Conservation (phyloP, 2,888 invertebrate species). For the Polia nebulosa region DNA sequence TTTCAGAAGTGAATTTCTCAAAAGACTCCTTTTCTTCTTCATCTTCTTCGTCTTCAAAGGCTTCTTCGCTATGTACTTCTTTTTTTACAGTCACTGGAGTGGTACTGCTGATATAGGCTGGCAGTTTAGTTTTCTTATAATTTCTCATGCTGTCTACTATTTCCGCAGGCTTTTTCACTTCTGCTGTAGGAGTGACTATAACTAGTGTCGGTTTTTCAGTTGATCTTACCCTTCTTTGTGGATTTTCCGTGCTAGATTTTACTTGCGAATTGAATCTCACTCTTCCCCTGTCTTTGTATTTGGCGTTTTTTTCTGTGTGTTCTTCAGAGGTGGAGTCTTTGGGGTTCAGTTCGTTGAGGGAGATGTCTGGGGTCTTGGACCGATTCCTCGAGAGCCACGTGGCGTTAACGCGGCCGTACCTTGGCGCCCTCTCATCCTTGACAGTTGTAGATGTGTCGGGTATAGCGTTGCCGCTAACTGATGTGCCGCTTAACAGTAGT, state of each 20-base stretch:
- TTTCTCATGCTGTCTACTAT: slow-evolving; percentile 84
- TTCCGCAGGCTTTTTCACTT: slow-evolving; percentile 82
- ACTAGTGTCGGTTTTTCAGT: slow-evolving; percentile 77
- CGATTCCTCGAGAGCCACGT: slow-evolving; percentile 75
- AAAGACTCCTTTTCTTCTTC: slow-evolving; percentile 79
- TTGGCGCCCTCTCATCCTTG: slow-evolving; percentile 76
- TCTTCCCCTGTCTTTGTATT: slow-evolving; percentile 88
- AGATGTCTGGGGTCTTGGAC: slow-evolving; percentile 80
- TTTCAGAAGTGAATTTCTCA: slow-evolving; percentile 88
- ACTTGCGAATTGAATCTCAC: slow-evolving; percentile 77
- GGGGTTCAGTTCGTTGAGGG: slow-evolving; percentile 84
- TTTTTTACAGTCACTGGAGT: slow-evolving; percentile 70
- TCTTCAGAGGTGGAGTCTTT: slow-evolving; percentile 86
- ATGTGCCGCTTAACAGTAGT: slow-evolving; percentile 85
- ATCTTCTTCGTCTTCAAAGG: slow-evolving; percentile 78
- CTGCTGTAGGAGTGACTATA: slow-evolving; percentile 86
- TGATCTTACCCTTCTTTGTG: slow-evolving; percentile 73
- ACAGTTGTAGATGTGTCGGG: slow-evolving; percentile 79
- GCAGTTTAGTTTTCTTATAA: slow-evolving; percentile 84
- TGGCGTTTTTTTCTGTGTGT: slow-evolving; percentile 86
- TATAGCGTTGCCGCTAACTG: slow-evolving; percentile 80
- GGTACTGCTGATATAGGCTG: slow-evolving; percentile 72
- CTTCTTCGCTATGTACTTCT: slow-evolving; percentile 72
- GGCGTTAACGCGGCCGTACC: slow-evolving; percentile 73
- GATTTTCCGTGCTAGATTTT: slow-evolving; percentile 78